Evolutionary conservation across 1,140 invertebrate species (phyloP).

Genomic region (Drosophila parabipectinata): DNA sequence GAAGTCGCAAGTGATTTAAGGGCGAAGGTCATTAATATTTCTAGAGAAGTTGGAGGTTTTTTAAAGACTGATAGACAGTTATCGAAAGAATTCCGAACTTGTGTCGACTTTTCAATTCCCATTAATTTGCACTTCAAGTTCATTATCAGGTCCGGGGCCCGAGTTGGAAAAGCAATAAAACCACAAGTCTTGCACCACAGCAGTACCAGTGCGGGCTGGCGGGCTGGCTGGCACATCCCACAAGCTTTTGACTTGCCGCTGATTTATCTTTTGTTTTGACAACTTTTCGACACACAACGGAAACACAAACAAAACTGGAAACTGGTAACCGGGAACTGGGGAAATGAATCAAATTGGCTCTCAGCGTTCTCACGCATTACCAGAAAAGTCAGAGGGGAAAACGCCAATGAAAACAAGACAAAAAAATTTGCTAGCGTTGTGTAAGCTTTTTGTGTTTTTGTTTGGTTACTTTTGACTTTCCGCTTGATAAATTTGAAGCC

Average conservation of each 20-base stretch:
- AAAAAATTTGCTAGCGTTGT: conserved; percentile 25
- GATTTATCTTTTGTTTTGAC: conserved; percentile 81
- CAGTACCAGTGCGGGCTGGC: not conserved
- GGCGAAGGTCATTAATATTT: no score
- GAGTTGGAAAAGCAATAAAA: conserved; percentile 45
- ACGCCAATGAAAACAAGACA: conserved; percentile 26
- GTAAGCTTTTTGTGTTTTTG: conserved; percentile 50
- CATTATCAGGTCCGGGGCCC: conserved; percentile 49
- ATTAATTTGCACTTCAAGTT: conserved; percentile 57
- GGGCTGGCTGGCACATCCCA: conserved; percentile 7
- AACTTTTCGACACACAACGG: conserved; percentile 66
- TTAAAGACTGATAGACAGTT: not conserved
- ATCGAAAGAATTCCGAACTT: conserved; percentile 1
- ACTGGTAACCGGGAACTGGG: conserved; percentile 19
- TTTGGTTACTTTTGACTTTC: conserved; percentile 54
- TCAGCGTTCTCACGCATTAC: conserved; percentile 74
- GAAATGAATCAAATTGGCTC: conserved; percentile 61
- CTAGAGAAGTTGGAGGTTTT: no score
- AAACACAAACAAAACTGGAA: conserved; percentile 36
- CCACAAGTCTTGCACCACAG: conserved; percentile 3
- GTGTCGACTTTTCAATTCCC: conserved; percentile 28
- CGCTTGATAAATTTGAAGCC: conserved; percentile 77
- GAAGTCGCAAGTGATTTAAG: not conserved
- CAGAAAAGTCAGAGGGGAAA: conserved; percentile 40
- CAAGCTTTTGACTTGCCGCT: conserved; percentile 56